These are phyloP conservation scores for Malurus elegans DNA, from an alignment of 2,113 vertebrate genomes.

Conservation along the genomic window DNA sequence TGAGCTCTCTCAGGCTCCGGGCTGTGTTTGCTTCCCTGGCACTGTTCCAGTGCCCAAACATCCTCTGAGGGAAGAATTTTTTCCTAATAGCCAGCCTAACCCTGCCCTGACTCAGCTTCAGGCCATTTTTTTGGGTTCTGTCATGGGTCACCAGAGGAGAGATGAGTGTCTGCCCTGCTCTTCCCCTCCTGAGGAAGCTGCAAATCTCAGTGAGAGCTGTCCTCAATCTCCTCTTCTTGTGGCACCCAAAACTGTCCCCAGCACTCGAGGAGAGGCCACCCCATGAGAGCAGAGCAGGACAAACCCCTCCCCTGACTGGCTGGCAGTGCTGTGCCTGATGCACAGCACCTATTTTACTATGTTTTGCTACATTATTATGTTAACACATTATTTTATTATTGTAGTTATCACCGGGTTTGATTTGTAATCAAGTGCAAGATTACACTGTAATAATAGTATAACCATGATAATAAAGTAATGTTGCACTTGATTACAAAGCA, in stretches of 20 bases:
- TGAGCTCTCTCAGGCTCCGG: neutral
- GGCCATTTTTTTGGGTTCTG: neutral
- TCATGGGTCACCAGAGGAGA: neutral
- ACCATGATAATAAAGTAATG: slow-evolving; percentile 7
- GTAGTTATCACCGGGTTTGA: slow-evolving; percentile 6
- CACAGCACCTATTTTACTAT: neutral
- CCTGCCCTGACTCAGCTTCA: neutral
- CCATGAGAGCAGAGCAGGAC: neutral
- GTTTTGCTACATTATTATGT: neutral
- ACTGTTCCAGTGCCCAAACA: neutral
- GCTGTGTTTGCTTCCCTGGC: neutral
- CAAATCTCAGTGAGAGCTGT: neutral
- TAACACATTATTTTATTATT: slow-evolving; percentile 4
- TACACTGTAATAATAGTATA: slow-evolving; percentile 5
- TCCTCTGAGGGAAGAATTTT: neutral
- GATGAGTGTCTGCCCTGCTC: neutral
- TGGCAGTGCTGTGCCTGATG: neutral
- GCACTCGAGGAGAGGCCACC: neutral
- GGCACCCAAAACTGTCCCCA: neutral
- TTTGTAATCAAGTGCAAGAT: slow-evolving; percentile 42
- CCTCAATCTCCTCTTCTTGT: neutral
- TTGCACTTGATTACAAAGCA: slow-evolving; percentile 47
- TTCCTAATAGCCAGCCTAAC: neutral
- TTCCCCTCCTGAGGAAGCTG: neutral
- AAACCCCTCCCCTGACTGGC: neutral